Evolutionary conservation across 2,113 vertebrate species (phyloP), one percentile per base, ranked within the genome.

Genomic region (Oxygymnocypris stewartii): DNA sequence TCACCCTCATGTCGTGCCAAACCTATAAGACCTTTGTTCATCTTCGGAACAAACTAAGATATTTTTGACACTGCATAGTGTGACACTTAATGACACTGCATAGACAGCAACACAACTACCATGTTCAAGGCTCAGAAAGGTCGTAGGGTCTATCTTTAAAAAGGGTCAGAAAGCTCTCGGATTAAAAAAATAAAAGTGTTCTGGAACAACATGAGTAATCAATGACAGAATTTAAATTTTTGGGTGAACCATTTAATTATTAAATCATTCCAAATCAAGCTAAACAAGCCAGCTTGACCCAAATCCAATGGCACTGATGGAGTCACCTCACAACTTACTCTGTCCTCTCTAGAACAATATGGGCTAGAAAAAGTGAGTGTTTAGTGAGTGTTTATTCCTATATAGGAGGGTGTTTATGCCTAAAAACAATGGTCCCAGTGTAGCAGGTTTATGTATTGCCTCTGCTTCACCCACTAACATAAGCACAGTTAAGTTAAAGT

Each of bases 401-500:
- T 61, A 63, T 59, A 44, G 67, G 83, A 31, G 65, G 31, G 69
- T 82, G 63, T 42, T 73, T 82, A 65, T 71, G 71, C 74, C 20
- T 49, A 61, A 78, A 4, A 87, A 87, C 84, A 87, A 88, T 90
- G 89, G 89, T 90, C 89, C 89, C 89, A 90, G 84, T 84, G 71
- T 86, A 84, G 79, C 59, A 84, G 57, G 75, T 87, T 88, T 79
- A 77, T 86, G 83, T 86, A 81, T 86, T 83, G 83, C 87, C 71
- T 85, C 71, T 86, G 86, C 88, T 86, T 84, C 89, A 87, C 81
- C 79, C 76, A 87, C 86, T 84, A 80, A 87, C 51, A 84, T 81
- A 88, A 86, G 89, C 89, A 88, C 86, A 59, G 86, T 69, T 87
- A 81, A 88, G 71, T 69, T 88, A 88, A 88, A 88, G 87, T 90